These are phyloP conservation scores for Nixonia krombeini DNA, from an alignment of 1,140 invertebrate genomes.

Conservation along the genomic window DNA sequence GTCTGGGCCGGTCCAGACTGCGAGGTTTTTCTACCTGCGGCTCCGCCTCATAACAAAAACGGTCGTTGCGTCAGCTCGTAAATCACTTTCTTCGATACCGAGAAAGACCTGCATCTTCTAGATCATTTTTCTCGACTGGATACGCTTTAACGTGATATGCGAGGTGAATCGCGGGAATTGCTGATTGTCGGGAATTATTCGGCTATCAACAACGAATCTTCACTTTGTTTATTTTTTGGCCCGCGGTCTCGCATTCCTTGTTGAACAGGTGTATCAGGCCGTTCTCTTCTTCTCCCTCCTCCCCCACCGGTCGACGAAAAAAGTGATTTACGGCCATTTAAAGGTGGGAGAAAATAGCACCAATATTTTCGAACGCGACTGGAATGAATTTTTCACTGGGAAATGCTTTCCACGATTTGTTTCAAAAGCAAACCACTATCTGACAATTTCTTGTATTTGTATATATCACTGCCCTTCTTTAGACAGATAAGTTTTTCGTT, in stretches of 20 bases:
- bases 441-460: conserved; percentile 44
- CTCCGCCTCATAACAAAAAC: too few species aligned
- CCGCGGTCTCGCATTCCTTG: too few species aligned
- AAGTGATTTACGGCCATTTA: conserved; percentile 47
- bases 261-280: background rate
- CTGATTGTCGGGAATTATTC: too few species aligned
- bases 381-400: conserved; percentile 23
- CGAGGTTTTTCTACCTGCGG: background rate
- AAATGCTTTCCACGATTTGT: conserved; percentile 30
- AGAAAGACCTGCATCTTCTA: too few species aligned
- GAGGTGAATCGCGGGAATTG: too few species aligned
- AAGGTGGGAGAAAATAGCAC: conserved; percentile 42
- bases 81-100: too few species aligned
- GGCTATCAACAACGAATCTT: too few species aligned
- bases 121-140: too few species aligned
- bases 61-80: too few species aligned
- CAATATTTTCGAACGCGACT: conserved; percentile 26
- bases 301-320: conserved; percentile 22
- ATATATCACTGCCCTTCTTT: conserved; percentile 23
- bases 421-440: conserved; percentile 48
- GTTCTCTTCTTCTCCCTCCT: too few species aligned
- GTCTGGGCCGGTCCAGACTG: background rate
- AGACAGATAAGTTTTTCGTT: too few species aligned
- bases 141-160: too few species aligned
- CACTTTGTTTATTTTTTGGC: conserved; percentile 1